These are phyloP conservation scores for Dicentrarchus labrax DNA, from an alignment of 2,113 vertebrate species.

Conservation along the genomic window DNA sequence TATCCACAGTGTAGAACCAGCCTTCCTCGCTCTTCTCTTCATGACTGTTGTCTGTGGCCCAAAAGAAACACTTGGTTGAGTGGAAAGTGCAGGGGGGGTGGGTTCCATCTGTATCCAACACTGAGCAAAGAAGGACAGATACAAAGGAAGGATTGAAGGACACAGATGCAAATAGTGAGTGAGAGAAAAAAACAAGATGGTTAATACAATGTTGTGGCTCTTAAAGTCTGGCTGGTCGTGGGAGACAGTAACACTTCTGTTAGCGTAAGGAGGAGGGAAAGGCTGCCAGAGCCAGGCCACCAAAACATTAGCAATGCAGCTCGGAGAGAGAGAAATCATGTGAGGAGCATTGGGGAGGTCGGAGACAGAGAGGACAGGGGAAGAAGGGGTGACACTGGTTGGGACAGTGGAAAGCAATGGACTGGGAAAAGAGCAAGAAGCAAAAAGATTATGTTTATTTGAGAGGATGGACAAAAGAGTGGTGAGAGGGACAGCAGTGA, in stretches of 20 bases:
- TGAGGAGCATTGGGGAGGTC: constrained; percentile 37
- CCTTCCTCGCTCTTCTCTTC: constrained; percentile 14
- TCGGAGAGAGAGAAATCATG: constrained; percentile 45
- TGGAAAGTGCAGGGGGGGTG: constrained; percentile 40
- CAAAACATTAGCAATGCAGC: constrained; percentile 61
- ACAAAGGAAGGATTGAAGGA: constrained; percentile 77
- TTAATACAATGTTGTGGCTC: constrained; percentile 65
- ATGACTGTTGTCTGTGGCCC: constrained; percentile 36
- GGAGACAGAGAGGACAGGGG: constrained; percentile 33
- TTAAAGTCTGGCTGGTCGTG: constrained; percentile 56
- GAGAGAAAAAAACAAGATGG: constrained; percentile 70
- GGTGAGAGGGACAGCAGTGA: neutral
- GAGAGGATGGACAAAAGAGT: neutral
- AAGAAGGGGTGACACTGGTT: constrained; percentile 64
- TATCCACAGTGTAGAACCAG: constrained; percentile 28
- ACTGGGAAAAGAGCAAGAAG: neutral
- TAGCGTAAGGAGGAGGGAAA: constrained; percentile 50
- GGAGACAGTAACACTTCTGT: constrained; percentile 71
- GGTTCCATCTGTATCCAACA: constrained; percentile 62
- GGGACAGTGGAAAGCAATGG: constrained; percentile 46
- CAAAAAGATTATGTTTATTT: neutral
- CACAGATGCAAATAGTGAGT: constrained; percentile 41
- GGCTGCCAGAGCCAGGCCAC: constrained; percentile 47
- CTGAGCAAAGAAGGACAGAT: constrained; percentile 53
- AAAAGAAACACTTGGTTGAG: neutral